A percentile compares a stretch with the other conserved stretches of the same genome.
phyloP scores from a whole-genome alignment of 2,113 vertebrate genomes.

The Psammodynastes pulverulentus region DNA sequence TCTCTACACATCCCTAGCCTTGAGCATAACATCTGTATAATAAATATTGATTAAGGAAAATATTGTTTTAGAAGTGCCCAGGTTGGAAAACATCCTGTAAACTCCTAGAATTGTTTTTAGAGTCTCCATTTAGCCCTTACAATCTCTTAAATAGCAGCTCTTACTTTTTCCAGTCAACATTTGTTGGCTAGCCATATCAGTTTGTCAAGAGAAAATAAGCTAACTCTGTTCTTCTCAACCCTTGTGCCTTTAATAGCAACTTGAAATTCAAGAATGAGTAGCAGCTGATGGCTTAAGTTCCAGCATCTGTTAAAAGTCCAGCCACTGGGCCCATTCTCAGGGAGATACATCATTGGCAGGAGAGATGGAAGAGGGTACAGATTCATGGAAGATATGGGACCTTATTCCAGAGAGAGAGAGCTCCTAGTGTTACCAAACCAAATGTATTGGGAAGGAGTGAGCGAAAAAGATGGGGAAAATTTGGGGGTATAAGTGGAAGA shows the following conservation, averaged over 20 bases:
- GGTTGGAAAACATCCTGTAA: not conserved
- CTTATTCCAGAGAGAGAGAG: not conserved
- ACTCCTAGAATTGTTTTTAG: not conserved
- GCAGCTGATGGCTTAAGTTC: not conserved
- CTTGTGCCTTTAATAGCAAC: not conserved
- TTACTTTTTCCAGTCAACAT: not conserved
- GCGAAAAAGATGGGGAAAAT: not conserved
- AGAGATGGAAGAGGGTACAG: not conserved
- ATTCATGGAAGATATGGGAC: not conserved
- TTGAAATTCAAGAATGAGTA: not conserved
- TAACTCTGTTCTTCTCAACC: not conserved
- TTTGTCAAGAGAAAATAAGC: not conserved
- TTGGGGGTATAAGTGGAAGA: not conserved
- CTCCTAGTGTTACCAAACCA: not conserved
- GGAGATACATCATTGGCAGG: not conserved
- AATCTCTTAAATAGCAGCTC: not conserved
- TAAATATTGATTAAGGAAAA: not conserved
- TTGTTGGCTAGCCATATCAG: not conserved
- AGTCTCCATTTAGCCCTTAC: not conserved
- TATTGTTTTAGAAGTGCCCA: not conserved
- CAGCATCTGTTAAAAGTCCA: not conserved
- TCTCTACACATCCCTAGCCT: not conserved
- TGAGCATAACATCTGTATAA: not conserved
- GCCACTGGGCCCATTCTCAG: not conserved
- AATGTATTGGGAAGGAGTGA: not conserved